Conservation (phyloP, 2,888 invertebrate genomes). For the Eilema griseolum region DNA sequence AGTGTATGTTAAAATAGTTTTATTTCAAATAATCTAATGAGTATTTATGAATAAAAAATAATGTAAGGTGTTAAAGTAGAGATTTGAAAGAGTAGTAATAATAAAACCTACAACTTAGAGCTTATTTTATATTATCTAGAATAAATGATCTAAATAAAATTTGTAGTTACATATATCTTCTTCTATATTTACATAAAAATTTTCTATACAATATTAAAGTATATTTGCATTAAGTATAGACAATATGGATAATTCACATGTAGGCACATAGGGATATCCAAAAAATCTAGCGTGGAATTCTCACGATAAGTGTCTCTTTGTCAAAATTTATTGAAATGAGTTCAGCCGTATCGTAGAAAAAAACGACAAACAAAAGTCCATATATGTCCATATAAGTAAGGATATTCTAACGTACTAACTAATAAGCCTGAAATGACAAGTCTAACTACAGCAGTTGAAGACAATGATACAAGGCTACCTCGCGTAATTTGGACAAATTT, state of each 20-base stretch:
- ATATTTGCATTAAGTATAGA: not conserved
- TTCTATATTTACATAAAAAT: too few species aligned
- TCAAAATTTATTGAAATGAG: not conserved
- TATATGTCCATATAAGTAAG: constrained; percentile 3
- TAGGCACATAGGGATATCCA: not conserved
- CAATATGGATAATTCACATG: not conserved
- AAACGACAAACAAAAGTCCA: not conserved
- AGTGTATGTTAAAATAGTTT: too few species aligned
- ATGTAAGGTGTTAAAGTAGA: not conserved
- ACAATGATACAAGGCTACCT: constrained; percentile 24
- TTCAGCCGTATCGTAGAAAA: not conserved
- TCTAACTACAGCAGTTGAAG: constrained; percentile 10
- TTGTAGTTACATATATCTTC: not conserved
- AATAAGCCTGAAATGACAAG: constrained; percentile 16
- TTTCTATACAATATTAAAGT: too few species aligned
- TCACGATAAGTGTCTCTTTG: constrained; percentile 1
- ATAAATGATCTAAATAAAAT: too few species aligned
- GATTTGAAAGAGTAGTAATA: not conserved
- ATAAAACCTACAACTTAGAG: not conserved
- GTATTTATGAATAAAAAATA: not conserved
- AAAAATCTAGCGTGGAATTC: not conserved
- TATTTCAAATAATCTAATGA: too few species aligned
- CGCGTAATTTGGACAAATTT: constrained; percentile 13
- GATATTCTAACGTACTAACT: constrained; percentile 3
- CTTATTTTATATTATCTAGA: not conserved